Conservation (phyloP, 2,888 invertebrate genomes). For the Pardosa pseudoannulata region DNA sequence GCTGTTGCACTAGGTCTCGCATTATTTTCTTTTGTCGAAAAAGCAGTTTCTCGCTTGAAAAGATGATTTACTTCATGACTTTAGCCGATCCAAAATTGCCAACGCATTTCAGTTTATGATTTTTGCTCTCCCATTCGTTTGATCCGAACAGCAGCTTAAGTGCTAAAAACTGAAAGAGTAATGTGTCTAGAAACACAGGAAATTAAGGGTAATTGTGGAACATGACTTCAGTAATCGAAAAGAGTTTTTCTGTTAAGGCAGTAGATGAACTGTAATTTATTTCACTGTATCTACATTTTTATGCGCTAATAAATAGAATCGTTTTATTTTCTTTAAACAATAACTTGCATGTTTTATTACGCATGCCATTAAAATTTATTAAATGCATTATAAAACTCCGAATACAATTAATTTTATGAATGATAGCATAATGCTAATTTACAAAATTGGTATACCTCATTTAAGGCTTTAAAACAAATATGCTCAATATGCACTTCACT, state of each 20-base stretch:
- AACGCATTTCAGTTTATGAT: slow-evolving; percentile 10
- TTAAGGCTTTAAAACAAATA: too few species aligned
- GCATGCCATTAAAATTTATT: too few species aligned
- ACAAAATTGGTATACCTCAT: too few species aligned
- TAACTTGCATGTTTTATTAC: too few species aligned
- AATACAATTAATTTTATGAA: too few species aligned
- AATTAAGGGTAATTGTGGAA: slow-evolving; percentile 6
- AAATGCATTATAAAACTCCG: too few species aligned
- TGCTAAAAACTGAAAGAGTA: slow-evolving; percentile 2
- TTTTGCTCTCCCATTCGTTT: background rate
- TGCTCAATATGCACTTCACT: too few species aligned
- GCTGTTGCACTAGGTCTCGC: background rate
- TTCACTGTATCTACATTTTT: background rate
- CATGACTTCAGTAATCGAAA: slow-evolving; percentile 6
- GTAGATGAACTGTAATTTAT: background rate
- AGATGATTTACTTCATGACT: slow-evolving; percentile 21
- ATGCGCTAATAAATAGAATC: background rate
- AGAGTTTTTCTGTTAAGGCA: background rate
- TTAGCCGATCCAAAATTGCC: background rate
- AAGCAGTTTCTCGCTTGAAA: background rate
- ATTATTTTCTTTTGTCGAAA: slow-evolving; percentile 3
- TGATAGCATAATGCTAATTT: too few species aligned
- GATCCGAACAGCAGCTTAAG: background rate
- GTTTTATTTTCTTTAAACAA: background rate
- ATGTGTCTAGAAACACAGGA: slow-evolving; percentile 4